These are phyloP conservation scores for Phoeniculus purpureus DNA, from an alignment of 2,797 vertebrate species.

Conservation along the genomic window DNA sequence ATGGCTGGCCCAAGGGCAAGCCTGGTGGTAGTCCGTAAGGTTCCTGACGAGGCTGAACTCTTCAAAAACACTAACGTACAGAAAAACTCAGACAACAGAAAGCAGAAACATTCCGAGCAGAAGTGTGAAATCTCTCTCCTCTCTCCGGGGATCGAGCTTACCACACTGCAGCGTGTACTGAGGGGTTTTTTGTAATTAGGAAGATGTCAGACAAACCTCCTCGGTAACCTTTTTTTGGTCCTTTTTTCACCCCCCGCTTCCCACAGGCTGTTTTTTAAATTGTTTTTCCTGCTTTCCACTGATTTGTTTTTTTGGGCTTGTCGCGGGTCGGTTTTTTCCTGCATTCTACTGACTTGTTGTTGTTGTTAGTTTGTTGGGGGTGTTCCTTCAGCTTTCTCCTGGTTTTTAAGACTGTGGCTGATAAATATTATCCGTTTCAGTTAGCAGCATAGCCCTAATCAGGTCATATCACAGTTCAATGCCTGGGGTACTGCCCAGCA, in stretches of 20 bases:
- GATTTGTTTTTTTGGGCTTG: too few relatives aligned
- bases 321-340: too few relatives aligned
- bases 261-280: too few relatives aligned
- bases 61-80: constrained; percentile 3
- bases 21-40: constrained; percentile 26
- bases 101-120: constrained; percentile 33
- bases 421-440: constrained; percentile 21
- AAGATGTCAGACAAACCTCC: background rate
- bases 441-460: background rate
- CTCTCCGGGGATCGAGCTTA: constrained; percentile 32
- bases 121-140: constrained; percentile 1
- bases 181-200: background rate
- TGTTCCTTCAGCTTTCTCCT: background rate
- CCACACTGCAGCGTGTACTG: background rate
- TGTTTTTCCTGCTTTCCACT: too few relatives aligned
- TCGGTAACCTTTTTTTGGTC: background rate
- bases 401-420: background rate
- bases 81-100: constrained; percentile 26
- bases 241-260: too few relatives aligned
- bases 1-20: constrained; percentile 42
- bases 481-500: background rate
- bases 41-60: background rate
- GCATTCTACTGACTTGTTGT: background rate
- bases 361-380: background rate
- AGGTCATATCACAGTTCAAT: constrained; percentile 11